A percentile compares a stretch with the other conserved stretches of the same genome.
phyloP scores from a whole-genome alignment of 2,113 vertebrate species.

The Coptodon bakossiorum region DNA sequence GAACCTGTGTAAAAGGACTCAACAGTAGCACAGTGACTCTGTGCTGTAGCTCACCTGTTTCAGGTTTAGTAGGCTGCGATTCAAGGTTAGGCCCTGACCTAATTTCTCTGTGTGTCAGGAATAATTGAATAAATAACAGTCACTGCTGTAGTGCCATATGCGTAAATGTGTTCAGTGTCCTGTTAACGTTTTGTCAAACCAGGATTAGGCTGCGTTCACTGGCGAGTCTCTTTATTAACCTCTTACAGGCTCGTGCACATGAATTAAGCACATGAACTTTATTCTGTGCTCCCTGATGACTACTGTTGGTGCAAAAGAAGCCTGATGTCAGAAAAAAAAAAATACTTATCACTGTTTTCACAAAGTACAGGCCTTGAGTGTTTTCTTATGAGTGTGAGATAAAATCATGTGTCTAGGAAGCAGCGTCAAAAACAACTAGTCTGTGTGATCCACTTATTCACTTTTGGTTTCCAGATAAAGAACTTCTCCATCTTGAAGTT shows the following conservation, averaged over 20 bases:
- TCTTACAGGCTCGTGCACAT: neutral
- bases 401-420: neutral
- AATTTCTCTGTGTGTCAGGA: neutral
- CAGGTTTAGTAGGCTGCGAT: neutral
- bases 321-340: neutral
- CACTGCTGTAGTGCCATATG: neutral
- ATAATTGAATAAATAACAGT: neutral
- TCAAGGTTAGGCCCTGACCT: neutral
- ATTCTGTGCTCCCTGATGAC: neutral
- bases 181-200: neutral
- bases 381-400: neutral
- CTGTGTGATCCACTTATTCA: neutral
- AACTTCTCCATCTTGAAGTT: neutral
- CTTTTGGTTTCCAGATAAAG: neutral
- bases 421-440: neutral
- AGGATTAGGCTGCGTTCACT: neutral
- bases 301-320: neutral
- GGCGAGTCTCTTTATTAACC: neutral
- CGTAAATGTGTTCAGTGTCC: neutral
- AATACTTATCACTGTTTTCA: neutral
- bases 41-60: neutral
- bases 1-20: neutral
- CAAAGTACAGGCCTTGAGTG: neutral
- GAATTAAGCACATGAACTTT: neutral
- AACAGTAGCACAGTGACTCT: neutral